These are phyloP conservation scores for Sorex araneus DNA, from an alignment of 2,113 vertebrate genomes.

Conservation along the genomic window DNA sequence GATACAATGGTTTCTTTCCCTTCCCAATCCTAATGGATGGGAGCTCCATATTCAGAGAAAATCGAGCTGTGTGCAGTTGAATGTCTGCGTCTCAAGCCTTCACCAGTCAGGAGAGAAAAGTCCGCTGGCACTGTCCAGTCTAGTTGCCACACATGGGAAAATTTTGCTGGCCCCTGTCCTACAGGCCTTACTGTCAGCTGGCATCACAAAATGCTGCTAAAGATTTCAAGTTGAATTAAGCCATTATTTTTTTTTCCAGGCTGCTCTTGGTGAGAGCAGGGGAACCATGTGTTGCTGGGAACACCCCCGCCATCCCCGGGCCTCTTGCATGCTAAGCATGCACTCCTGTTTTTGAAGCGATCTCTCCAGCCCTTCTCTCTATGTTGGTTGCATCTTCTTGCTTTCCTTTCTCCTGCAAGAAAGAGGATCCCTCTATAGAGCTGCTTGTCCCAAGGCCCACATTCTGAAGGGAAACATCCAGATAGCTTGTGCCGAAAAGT, in stretches of 20 bases:
- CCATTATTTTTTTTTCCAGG: neutral
- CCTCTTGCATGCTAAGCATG: too few species aligned
- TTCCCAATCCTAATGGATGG: neutral
- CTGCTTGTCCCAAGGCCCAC: neutral
- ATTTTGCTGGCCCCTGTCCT: neutral
- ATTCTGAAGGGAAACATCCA: neutral
- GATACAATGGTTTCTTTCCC: neutral
- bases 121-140: neutral
- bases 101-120: neutral
- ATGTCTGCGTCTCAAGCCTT: neutral
- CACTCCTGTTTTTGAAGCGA: too few species aligned
- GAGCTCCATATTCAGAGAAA: neutral
- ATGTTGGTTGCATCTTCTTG: neutral
- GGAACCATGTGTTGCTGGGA: too few species aligned
- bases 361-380: neutral
- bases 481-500: neutral
- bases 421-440: neutral
- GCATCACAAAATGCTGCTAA: neutral
- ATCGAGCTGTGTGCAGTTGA: neutral
- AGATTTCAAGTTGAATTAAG: neutral
- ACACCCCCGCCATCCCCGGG: too few species aligned
- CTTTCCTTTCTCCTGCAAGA: neutral
- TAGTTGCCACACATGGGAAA: neutral
- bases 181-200: neutral
- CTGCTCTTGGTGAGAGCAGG: too few species aligned